Evolutionary conservation across 2,888 invertebrate genomes (phyloP), one percentile per base, ranked within the genome.

Genomic region (Mechanitis messenoides): DNA sequence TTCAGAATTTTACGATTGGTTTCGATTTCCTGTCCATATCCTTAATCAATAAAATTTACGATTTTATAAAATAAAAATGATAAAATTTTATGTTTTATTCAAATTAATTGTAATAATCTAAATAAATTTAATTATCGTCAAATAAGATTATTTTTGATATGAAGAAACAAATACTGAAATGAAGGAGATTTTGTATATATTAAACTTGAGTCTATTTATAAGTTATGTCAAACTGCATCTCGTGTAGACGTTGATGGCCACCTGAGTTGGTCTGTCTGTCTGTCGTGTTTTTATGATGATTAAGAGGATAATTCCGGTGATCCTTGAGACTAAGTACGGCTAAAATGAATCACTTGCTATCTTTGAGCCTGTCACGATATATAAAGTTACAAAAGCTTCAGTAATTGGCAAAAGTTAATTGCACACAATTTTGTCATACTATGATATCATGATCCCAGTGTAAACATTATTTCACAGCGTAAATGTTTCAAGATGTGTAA

Each of bases 371-470:
- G 57, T 38, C 60, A 60, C 53, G 50, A 56, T 60, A 61, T 55
- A 53, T 64, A 54, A 62, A 38, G 28, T 38, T 33, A 56, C 55
- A 56, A 33, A 50, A 61, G 31, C 28, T 31, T 46, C 4, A 9
- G 20, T 46, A 45, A 42, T 45, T 59, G 53, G 46, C 7, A 53
- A 61, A 61, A 59, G 57, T 54, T 53, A 61, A 56, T 58, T 45
- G 57, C 9, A 7, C 31, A 57, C 9, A 42, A 45, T 63, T 61
- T 56, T 56, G 61, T 61, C 61, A 61, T 60, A 47, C 50, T 55
- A 55, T 63, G 59, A 66, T 60, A 64, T 61, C 61, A 64, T 66
- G 53, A 38, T 58, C 45, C 45, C 56, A 63, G 53, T 58, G 61
- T 62, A 53, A 55, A 61, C 58, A 58, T 38, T 54, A 20, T 20